Conservation (phyloP, 2,797 vertebrate genomes). For the Acipenser transmontanus region DNA sequence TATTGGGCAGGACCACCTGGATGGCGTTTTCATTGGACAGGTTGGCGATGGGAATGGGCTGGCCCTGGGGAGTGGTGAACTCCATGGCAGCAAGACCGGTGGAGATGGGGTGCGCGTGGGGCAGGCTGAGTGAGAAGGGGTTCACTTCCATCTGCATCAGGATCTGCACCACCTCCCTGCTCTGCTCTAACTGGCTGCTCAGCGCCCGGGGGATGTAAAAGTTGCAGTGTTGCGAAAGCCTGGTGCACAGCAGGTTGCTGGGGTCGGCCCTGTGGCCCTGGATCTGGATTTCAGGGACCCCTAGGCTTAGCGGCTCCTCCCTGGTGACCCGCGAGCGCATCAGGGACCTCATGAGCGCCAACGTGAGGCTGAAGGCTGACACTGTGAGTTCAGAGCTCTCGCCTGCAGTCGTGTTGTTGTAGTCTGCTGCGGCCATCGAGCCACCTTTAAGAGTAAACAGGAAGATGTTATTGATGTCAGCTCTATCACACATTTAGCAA, state of each 20-base stretch:
- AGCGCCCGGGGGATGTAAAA: slow-evolving; percentile 54
- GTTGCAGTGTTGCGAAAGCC: slow-evolving; percentile 30
- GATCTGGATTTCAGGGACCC: slow-evolving; percentile 44
- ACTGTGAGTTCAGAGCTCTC: slow-evolving; percentile 27
- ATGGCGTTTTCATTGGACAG: slow-evolving; percentile 55
- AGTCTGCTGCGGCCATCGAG: slow-evolving; percentile 39
- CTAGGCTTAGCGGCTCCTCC: slow-evolving; percentile 42
- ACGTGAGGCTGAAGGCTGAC: slow-evolving; percentile 43
- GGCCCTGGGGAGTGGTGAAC: slow-evolving; percentile 53
- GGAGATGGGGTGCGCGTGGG: slow-evolving; percentile 51
- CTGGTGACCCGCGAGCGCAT: slow-evolving; percentile 38
- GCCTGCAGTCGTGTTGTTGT: background rate
- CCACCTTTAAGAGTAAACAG: slow-evolving; percentile 43
- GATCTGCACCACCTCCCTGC: slow-evolving; percentile 58
- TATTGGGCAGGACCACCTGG: slow-evolving; percentile 41
- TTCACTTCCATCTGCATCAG: slow-evolving; percentile 42
- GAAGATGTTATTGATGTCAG: too few species aligned
- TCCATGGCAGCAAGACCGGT: slow-evolving; percentile 62
- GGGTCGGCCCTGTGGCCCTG: slow-evolving; percentile 48
- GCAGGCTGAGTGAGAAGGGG: slow-evolving; percentile 12
- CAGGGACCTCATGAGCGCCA: slow-evolving; percentile 47
- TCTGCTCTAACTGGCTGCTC: slow-evolving; percentile 36
- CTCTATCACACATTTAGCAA: too few species aligned
- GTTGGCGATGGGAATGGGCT: slow-evolving; percentile 45
- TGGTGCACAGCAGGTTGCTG: slow-evolving; percentile 48